Percentiles rank a stretch among this genome's conserved stretches.
Conservation (phyloP, 2,888 invertebrate species). For the Polydrusus pterygomalis region DNA sequence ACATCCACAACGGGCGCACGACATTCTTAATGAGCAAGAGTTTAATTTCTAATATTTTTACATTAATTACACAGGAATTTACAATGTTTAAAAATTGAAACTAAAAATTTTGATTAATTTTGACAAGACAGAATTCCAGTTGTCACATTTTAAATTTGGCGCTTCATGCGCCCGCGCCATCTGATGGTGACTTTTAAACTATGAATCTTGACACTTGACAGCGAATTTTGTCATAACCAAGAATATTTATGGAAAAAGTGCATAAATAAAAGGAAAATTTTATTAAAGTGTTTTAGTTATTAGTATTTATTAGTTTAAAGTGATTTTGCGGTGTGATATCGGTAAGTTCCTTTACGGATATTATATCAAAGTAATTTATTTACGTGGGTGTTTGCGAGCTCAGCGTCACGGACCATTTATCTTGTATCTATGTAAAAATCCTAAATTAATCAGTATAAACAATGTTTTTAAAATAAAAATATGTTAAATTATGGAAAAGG, state of each 20-base stretch:
- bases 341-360: slow-evolving; percentile 54
- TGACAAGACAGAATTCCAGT: slow-evolving; percentile 33
- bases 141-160: slow-evolving; percentile 37
- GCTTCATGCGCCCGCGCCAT: slow-evolving; percentile 45
- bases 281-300: slow-evolving; percentile 58
- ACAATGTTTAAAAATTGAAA: slow-evolving; percentile 3
- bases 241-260: slow-evolving; percentile 62
- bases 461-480: slow-evolving; percentile 38
- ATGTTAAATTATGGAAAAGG: neutral
- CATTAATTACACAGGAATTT: slow-evolving; percentile 8
- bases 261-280: slow-evolving; percentile 60
- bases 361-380: slow-evolving; percentile 26
- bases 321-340: slow-evolving; percentile 54
- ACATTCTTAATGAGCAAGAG: slow-evolving; percentile 48
- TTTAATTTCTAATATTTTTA: no score
- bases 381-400: slow-evolving; percentile 62
- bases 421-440: slow-evolving; percentile 58
- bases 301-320: slow-evolving; percentile 56
- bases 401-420: slow-evolving; percentile 62
- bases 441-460: slow-evolving; percentile 50
- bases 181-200: slow-evolving; percentile 53
- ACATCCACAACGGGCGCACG: slow-evolving; percentile 63
- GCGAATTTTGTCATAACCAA: slow-evolving; percentile 65
- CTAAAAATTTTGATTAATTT: slow-evolving; percentile 40
- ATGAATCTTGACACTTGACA: slow-evolving; percentile 53